Conservation (phyloP, 2,113 vertebrate species). For the Notiomystis cincta region DNA sequence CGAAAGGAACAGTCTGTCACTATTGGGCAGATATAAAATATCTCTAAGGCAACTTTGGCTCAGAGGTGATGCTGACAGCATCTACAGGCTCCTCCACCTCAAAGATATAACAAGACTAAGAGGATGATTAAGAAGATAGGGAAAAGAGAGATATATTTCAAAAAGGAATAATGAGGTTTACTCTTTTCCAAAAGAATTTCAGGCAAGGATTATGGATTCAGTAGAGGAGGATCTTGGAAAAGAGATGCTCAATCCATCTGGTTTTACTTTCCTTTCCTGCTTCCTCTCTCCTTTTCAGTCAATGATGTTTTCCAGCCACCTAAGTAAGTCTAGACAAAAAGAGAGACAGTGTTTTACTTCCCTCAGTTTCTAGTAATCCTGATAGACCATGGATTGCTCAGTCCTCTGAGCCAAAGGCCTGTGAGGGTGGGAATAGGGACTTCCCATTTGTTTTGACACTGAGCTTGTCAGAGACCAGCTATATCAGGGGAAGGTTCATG, state of each 20-base stretch:
- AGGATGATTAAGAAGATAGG: neutral
- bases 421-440: accelerated
- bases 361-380: neutral
- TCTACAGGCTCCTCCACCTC: neutral
- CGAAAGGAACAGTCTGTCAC: neutral
- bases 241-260: neutral
- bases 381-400: accelerated
- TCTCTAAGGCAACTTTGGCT: neutral
- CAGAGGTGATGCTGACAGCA: accelerated
- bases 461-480: neutral
- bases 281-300: neutral
- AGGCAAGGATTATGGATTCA: neutral
- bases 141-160: neutral
- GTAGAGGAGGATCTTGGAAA: neutral
- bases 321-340: neutral
- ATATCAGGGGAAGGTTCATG: accelerated
- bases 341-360: accelerated
- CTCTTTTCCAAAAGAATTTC: neutral
- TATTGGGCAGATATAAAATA: neutral
- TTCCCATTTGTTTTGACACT: neutral
- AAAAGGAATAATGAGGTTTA: neutral
- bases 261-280: neutral
- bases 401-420: neutral
- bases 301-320: neutral
- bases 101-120: neutral